These are phyloP conservation scores for Drymodes brunneopygia DNA, from an alignment of 2,113 vertebrate genomes.

Conservation along the genomic window DNA sequence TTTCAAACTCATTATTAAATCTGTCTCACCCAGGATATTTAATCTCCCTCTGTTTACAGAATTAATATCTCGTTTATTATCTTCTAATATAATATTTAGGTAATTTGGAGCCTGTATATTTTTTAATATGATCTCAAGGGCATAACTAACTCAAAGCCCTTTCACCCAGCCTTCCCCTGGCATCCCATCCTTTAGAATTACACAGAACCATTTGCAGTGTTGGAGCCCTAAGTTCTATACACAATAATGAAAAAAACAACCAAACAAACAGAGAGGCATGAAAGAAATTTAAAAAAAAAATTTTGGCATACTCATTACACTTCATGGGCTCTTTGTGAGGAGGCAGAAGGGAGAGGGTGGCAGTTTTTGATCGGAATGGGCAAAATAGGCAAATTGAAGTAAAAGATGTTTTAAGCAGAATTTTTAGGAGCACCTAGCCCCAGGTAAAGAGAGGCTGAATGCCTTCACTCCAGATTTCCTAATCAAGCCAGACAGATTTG, in stretches of 20 bases:
- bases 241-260: not conserved
- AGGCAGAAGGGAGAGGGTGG: not conserved
- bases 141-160: not conserved
- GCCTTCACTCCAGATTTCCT: not conserved
- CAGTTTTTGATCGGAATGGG: not conserved
- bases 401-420: not conserved
- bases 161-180: not conserved
- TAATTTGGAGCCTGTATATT: not conserved
- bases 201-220: not conserved
- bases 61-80: not conserved
- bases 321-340: not conserved
- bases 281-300: not conserved
- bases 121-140: not conserved
- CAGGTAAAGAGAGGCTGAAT: not conserved
- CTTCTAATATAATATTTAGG: not conserved
- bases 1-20: constrained; percentile 20
- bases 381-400: not conserved
- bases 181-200: not conserved
- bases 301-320: not conserved
- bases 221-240: not conserved
- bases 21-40: not conserved
- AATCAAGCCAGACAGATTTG: constrained; percentile 29
- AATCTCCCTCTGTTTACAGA: constrained; percentile 2
- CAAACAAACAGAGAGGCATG: not conserved
- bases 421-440: not conserved